Evolutionary conservation across 2,888 invertebrate genomes (phyloP), one percentile per base, ranked within the genome.

Genomic region (Villa cingulata): DNA sequence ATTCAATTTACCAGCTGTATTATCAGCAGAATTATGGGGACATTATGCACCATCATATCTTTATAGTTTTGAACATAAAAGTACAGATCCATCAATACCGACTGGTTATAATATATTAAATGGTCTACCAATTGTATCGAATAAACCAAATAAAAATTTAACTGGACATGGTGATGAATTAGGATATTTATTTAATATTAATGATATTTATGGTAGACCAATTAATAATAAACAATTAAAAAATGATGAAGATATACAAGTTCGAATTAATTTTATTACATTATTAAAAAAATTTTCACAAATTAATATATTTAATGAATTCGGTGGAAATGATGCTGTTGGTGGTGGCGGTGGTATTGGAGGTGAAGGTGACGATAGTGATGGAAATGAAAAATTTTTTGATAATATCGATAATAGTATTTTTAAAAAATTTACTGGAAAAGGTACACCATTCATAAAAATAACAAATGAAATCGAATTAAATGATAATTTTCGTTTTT

Each of bases 1-100:
- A 17, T 86, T 85, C 60, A 86, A 85, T 60, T 74, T 82, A 45
- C 86, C 86, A 2, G 83, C 83, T 1, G 82, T 80, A 60, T 67
- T 83, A 43, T 81, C 80, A 6, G 80, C 79, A 0, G 72, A 78
- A 52, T 71, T 77, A n/a, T 86, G 86, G 86, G 77, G 78, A 50
- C 65, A 71, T 41, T 68, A 72, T 1, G 75, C 78, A 1, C 74
- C 79, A 0, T 75, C 83, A 0, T 85, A 73, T 60, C 71, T 86
- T 45, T 86, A 86, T 63, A 80, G 81, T 59, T 86, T 86, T 60
- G 85, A 86, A 55, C 79, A 85, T 56, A 23, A 23, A 23, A 23
- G 7, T 23, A 7, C 4, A 7, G 67, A 72, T 10, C 80, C 82
- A 2, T 77, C 77, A 54, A 71, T 73, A 12, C 62, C 62, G 19